These are phyloP conservation scores for Cecidostiba fungosa DNA, from an alignment of 2,888 invertebrate genomes.

Conservation along the genomic window DNA sequence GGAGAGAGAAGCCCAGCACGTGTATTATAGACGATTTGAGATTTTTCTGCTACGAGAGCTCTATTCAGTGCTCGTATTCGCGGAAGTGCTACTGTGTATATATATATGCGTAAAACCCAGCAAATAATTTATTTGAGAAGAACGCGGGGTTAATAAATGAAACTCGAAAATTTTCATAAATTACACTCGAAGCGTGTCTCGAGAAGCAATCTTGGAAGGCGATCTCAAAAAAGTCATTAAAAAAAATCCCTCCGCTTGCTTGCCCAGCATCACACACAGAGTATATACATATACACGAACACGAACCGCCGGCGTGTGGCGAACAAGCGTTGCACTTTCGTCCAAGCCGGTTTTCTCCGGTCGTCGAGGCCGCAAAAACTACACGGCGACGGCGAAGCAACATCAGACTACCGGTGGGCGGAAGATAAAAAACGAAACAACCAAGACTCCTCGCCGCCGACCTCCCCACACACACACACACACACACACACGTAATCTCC, in stretches of 20 bases:
- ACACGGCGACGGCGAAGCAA: not conserved
- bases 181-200: slow-evolving; percentile 20
- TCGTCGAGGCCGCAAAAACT: slow-evolving; percentile 29
- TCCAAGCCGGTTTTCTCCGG: slow-evolving; percentile 46
- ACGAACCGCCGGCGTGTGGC: not conserved
- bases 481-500: slow-evolving; percentile 46
- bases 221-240: slow-evolving; percentile 22
- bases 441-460: slow-evolving; percentile 5
- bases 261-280: not conserved
- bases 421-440: slow-evolving; percentile 27
- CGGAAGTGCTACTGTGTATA: not conserved
- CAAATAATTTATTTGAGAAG: too few species aligned
- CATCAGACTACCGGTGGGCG: slow-evolving; percentile 42
- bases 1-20: not conserved
- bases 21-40: slow-evolving; percentile 34
- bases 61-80: not conserved
- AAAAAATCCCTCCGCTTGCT: not conserved
- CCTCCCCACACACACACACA: not conserved
- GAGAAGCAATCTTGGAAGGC: not conserved
- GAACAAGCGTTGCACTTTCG: slow-evolving; percentile 31
- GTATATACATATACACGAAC: not conserved
- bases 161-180: slow-evolving; percentile 9
- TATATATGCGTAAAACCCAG: too few species aligned
- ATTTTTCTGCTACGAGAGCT: slow-evolving; percentile 20
- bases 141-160: not conserved